Evolutionary conservation across 2,888 invertebrate species (phyloP).

Genomic region (Lagria hirta): DNA sequence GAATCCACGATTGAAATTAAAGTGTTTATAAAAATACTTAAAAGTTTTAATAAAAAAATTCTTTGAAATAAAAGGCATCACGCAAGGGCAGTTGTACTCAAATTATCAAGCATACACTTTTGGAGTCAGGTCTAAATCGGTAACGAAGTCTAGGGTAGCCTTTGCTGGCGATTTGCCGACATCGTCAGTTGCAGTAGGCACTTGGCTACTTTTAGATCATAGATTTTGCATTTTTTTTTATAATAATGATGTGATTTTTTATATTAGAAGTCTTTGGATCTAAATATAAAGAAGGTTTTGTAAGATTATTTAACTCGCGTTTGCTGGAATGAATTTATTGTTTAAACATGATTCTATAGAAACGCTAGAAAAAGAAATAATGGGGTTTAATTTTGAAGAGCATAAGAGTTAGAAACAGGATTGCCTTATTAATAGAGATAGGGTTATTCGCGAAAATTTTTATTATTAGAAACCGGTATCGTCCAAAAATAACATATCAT

Average conservation of each 20-base stretch:
- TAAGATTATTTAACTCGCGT: no score
- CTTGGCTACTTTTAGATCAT: slow-evolving; percentile 48
- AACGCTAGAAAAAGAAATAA: no score
- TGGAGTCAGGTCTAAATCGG: slow-evolving; percentile 46
- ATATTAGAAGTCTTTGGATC: slow-evolving; percentile 17
- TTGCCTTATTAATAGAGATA: slow-evolving; percentile 32
- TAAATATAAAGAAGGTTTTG: no score
- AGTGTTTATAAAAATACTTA: no score
- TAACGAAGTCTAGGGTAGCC: slow-evolving; percentile 50
- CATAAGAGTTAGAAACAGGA: no score
- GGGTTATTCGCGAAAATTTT: slow-evolving; percentile 42
- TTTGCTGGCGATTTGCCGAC: slow-evolving; percentile 51
- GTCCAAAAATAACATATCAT: slow-evolving; percentile 49
- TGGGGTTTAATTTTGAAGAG: no score
- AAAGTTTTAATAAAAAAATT: background rate
- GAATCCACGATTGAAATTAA: no score
- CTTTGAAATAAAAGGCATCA: background rate
- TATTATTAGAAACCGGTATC: slow-evolving; percentile 46
- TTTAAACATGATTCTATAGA: no score
- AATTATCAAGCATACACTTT: slow-evolving; percentile 29
- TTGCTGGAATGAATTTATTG: no score
- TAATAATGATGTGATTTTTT: slow-evolving; percentile 33
- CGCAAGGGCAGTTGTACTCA: slow-evolving; percentile 25
- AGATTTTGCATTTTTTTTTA: slow-evolving; percentile 38
- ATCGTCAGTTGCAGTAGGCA: slow-evolving; percentile 49